Evolutionary conservation across 2,797 vertebrate genomes (phyloP).

Genomic region (Hipposideros larvatus): DNA sequence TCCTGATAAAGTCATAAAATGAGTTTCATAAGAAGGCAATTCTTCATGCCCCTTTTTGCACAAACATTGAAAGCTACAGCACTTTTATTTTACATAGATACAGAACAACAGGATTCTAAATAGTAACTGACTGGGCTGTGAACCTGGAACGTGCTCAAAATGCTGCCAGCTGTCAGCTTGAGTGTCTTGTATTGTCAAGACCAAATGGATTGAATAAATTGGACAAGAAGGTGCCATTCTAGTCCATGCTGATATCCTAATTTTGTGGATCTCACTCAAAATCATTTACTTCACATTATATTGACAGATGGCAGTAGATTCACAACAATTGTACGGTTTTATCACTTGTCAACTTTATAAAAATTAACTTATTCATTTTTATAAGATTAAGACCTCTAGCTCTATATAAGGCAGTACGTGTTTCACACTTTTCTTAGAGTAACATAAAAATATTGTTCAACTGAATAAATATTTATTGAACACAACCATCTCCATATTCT

Average conservation of each 20-base stretch:
- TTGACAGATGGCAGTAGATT: neutral
- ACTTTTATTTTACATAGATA: neutral
- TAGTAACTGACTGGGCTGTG: neutral
- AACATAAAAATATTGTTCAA: conserved; percentile 6
- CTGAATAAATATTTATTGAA: neutral
- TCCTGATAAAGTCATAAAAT: conserved; percentile 47
- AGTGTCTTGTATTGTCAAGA: conserved; percentile 25
- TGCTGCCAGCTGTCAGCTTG: neutral
- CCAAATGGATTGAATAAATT: conserved; percentile 42
- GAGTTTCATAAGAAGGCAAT: conserved; percentile 39
- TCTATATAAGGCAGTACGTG: neutral
- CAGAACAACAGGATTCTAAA: conserved; percentile 49
- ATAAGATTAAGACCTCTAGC: neutral
- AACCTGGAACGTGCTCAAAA: conserved; percentile 31
- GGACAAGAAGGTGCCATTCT: neutral
- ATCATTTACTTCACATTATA: conserved; percentile 45
- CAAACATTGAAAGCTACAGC: conserved; percentile 12
- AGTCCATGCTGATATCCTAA: neutral
- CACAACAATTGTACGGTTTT: neutral
- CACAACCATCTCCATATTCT: neutral
- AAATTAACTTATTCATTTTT: conserved; percentile 36
- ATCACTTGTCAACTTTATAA: neutral
- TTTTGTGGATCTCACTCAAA: conserved; percentile 39
- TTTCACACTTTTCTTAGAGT: neutral
- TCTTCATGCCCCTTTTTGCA: neutral